Conservation (phyloP, 2,797 vertebrate genomes). For the Acanthopagrus latus region DNA sequence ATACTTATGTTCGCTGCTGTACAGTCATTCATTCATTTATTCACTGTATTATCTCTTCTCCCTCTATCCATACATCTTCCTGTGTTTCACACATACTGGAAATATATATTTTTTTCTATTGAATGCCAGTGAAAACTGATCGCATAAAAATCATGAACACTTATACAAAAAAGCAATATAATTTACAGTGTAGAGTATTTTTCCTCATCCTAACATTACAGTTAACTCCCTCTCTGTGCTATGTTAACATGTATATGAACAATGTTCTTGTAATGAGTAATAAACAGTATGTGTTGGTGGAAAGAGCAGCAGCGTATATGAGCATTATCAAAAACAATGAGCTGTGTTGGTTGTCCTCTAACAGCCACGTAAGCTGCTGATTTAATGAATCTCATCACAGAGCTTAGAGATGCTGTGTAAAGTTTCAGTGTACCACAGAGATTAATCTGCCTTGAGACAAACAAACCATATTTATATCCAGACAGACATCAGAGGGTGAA, state of each 20-base stretch:
- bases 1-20: constrained; percentile 31
- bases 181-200: background rate
- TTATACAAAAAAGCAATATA: background rate
- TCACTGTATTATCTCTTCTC: constrained; percentile 20
- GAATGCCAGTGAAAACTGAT: background rate
- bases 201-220: background rate
- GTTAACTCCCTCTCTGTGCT: background rate
- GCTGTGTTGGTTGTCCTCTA: background rate
- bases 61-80: constrained; percentile 1
- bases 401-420: too few species aligned
- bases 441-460: too few species aligned
- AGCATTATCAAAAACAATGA: background rate
- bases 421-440: too few species aligned
- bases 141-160: background rate
- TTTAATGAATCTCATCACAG: too few species aligned
- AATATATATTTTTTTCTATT: background rate
- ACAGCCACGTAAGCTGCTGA: too few species aligned
- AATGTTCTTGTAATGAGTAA: background rate
- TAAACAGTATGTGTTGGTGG: background rate
- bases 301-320: background rate
- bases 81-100: background rate
- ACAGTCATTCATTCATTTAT: constrained; percentile 34
- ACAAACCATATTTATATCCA: too few species aligned
- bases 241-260: background rate
- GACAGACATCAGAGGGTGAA: too few species aligned